Conservation (phyloP, 2,888 invertebrate genomes). For the Phragmatobia fuliginosa region DNA sequence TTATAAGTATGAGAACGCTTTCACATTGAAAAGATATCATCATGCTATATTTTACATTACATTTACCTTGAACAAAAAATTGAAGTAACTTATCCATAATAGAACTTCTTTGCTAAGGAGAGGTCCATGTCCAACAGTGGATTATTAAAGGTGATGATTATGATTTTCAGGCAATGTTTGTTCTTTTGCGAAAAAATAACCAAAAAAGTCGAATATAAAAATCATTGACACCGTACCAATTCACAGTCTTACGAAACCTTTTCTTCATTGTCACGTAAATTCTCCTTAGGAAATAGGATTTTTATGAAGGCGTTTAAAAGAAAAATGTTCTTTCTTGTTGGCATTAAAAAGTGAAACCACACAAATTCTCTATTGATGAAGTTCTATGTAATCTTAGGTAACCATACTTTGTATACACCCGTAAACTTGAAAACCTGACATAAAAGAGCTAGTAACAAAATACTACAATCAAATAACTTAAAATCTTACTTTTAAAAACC, state of each 20-base stretch:
- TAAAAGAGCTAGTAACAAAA: neutral
- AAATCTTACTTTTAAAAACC: neutral
- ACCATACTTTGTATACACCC: neutral
- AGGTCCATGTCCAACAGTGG: too few species aligned
- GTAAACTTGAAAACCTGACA: neutral
- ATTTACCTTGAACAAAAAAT: neutral
- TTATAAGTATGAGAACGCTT: slow-evolving; percentile 1
- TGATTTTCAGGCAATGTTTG: too few species aligned
- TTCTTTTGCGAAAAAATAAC: too few species aligned
- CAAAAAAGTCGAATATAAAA: too few species aligned
- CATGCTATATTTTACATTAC: neutral
- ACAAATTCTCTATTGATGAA: neutral
- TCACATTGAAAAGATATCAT: neutral
- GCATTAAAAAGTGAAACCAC: neutral
- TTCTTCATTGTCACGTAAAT: neutral
- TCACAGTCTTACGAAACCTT: neutral
- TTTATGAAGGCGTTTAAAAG: neutral
- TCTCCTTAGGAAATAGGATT: neutral
- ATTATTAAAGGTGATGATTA: too few species aligned
- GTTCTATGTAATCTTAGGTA: neutral
- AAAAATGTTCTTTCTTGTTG: neutral
- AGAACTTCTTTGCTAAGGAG: too few species aligned
- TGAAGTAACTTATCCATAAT: neutral
- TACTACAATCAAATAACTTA: neutral
- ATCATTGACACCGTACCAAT: too few species aligned